phyloP scores from a whole-genome alignment of 2,888 invertebrate species.

The Amiota mariae region DNA sequence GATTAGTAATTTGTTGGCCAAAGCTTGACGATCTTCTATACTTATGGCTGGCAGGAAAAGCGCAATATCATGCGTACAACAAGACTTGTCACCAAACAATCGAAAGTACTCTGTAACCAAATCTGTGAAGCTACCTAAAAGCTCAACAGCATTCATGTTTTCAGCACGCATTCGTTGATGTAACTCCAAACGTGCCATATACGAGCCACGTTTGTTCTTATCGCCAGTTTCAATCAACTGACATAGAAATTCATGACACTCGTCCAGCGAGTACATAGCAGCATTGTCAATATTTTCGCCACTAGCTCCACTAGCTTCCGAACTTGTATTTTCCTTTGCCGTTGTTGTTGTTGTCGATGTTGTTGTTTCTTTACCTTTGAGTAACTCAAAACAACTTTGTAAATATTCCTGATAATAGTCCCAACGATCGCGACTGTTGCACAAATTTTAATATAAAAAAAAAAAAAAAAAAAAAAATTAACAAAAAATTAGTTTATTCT shows the following conservation, averaged over 20 bases:
- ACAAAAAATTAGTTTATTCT: neutral
- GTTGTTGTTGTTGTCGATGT: no score
- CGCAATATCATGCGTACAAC: slow-evolving; percentile 88
- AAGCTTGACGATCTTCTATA: slow-evolving; percentile 76
- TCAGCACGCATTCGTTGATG: slow-evolving; percentile 78
- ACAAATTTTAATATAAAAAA: neutral
- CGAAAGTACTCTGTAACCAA: slow-evolving; percentile 85
- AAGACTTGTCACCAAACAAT: slow-evolving; percentile 88
- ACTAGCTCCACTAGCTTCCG: slow-evolving; percentile 17
- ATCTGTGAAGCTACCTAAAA: slow-evolving; percentile 80
- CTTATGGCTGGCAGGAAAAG: slow-evolving; percentile 81
- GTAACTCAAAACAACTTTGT: slow-evolving; percentile 80
- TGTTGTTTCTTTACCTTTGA: slow-evolving; percentile 62
- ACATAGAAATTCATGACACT: slow-evolving; percentile 70
- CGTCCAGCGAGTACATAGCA: slow-evolving; percentile 51
- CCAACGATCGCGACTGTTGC: slow-evolving; percentile 80
- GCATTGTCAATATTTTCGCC: slow-evolving; percentile 20
- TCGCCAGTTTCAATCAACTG: slow-evolving; percentile 76
- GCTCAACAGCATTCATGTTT: slow-evolving; percentile 75
- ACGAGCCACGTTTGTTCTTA: slow-evolving; percentile 83
- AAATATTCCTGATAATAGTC: slow-evolving; percentile 84
- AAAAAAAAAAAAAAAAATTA: slow-evolving; percentile 44
- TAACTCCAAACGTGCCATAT: slow-evolving; percentile 86
- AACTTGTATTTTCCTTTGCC: slow-evolving; percentile 20
- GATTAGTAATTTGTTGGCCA: slow-evolving; percentile 77